Conservation (phyloP, 2,797 vertebrate species). For the Rhinatrema bivittatum region DNA sequence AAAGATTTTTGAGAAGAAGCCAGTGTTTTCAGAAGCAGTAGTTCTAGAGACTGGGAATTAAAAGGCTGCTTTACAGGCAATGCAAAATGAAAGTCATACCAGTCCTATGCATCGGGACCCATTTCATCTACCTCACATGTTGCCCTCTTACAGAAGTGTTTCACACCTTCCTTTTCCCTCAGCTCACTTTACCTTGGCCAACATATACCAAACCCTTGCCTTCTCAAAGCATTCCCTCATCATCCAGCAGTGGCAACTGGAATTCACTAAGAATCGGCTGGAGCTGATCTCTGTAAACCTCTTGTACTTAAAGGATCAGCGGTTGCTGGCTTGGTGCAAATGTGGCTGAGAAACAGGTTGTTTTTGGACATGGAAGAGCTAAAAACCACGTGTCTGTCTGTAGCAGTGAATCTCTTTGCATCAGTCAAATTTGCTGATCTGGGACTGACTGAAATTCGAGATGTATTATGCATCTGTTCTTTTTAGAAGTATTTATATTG, state of each 20-base stretch:
- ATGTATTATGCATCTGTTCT: conserved; percentile 44
- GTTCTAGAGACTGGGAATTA: too few species aligned
- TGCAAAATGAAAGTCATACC: conserved; percentile 39
- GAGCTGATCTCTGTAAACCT: conserved; percentile 17
- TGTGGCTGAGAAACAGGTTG: conserved; percentile 33
- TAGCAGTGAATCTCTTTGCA: conserved; percentile 44
- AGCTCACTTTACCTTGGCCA: conserved; percentile 42
- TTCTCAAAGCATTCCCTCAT: conserved; percentile 21
- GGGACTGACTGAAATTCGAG: conserved; percentile 44
- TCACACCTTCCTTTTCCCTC: conserved; percentile 40
- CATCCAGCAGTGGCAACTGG: conserved; percentile 24
- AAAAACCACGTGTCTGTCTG: conserved; percentile 40
- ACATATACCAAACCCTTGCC: conserved; percentile 29
- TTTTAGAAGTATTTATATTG: conserved; percentile 59
- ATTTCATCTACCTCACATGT: conserved; percentile 59
- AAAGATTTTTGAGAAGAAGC: too few species aligned
- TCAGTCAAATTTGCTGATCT: conserved; percentile 47
- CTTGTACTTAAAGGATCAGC: neutral
- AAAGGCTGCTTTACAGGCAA: too few species aligned
- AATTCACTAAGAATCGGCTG: conserved; percentile 25
- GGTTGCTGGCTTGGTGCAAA: conserved; percentile 27
- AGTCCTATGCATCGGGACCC: conserved; percentile 45
- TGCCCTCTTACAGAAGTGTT: conserved; percentile 51
- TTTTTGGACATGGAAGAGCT: conserved; percentile 37
- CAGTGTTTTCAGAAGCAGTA: too few species aligned